Percentiles rank a stretch among this genome's conserved stretches.
Evolutionary conservation across 2,113 vertebrate genomes (phyloP).

Genomic region (Thomomys bottae): DNA sequence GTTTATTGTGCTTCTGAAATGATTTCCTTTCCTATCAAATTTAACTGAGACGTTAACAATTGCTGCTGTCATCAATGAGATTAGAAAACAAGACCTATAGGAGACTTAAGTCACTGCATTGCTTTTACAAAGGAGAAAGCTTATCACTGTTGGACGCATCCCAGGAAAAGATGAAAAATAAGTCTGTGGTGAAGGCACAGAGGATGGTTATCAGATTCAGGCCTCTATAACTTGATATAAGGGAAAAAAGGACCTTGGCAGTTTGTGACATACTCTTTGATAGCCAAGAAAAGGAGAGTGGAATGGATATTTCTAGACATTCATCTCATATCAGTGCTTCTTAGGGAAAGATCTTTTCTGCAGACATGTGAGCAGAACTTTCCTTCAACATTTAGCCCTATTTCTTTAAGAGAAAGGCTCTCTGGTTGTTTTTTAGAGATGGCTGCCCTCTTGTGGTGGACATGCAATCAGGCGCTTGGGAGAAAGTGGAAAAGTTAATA

Average conservation of each 20-base stretch:
- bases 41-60: slow-evolving; percentile 61
- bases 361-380: not conserved
- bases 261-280: not conserved
- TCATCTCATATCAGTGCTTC: not conserved
- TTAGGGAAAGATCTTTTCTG: not conserved
- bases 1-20: slow-evolving; percentile 44
- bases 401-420: not conserved
- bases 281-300: not conserved
- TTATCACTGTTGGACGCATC: slow-evolving; percentile 26
- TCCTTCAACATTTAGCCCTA: slow-evolving; percentile 30
- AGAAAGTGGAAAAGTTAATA: slow-evolving; percentile 6
- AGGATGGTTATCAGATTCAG: slow-evolving; percentile 41
- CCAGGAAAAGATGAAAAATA: slow-evolving; percentile 51
- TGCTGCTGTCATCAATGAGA: slow-evolving; percentile 60
- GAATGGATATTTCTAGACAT: not conserved
- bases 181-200: slow-evolving; percentile 44
- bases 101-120: slow-evolving; percentile 24
- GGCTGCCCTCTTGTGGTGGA: slow-evolving; percentile 88
- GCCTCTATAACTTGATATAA: not conserved
- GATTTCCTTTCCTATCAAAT: slow-evolving; percentile 48
- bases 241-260: not conserved
- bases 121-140: slow-evolving; percentile 58
- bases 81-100: slow-evolving; percentile 40
- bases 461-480: slow-evolving; percentile 60
- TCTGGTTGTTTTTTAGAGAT: slow-evolving; percentile 80